phyloP scores from a whole-genome alignment of 2,888 invertebrate species.

The Helobdella robusta region DNA sequence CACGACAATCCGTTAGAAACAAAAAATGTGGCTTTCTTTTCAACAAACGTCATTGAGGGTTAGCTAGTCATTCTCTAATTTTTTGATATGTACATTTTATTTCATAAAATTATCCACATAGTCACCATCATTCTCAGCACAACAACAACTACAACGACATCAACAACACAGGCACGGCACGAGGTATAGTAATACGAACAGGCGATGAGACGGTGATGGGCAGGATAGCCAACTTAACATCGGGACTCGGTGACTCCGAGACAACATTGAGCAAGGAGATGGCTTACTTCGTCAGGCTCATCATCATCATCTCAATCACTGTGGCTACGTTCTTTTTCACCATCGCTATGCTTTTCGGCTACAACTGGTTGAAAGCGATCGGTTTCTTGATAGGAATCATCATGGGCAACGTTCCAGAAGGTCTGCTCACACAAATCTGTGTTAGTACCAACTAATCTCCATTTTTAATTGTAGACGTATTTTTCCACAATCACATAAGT shows the following conservation, averaged over 20 bases:
- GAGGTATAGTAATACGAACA: slow-evolving; percentile 17
- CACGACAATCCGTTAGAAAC: slow-evolving; percentile 22
- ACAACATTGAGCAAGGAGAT: slow-evolving; percentile 17
- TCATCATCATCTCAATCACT: slow-evolving; percentile 14
- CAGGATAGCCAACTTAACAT: slow-evolving; percentile 7
- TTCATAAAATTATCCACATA: too few species aligned
- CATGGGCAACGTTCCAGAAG: slow-evolving; percentile 24
- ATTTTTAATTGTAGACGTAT: background rate
- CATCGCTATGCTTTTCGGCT: slow-evolving; percentile 4
- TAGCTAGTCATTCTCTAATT: background rate
- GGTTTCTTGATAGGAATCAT: slow-evolving; percentile 23
- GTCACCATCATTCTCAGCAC: too few species aligned
- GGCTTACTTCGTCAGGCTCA: slow-evolving; percentile 19
- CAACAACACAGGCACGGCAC: slow-evolving; percentile 8
- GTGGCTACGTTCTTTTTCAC: slow-evolving; percentile 5
- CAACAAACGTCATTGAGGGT: slow-evolving; percentile 22
- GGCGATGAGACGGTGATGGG: slow-evolving; percentile 20
- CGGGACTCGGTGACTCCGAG: background rate
- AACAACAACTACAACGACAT: too few species aligned
- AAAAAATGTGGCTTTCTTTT: slow-evolving; percentile 21
- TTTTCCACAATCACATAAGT: background rate
- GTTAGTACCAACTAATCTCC: background rate
- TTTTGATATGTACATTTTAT: background rate
- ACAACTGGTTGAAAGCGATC: slow-evolving; percentile 10
- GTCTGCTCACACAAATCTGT: slow-evolving; percentile 7